Evolutionary conservation across 2,797 vertebrate species (phyloP).

Genomic region (Oreortyx pictus): DNA sequence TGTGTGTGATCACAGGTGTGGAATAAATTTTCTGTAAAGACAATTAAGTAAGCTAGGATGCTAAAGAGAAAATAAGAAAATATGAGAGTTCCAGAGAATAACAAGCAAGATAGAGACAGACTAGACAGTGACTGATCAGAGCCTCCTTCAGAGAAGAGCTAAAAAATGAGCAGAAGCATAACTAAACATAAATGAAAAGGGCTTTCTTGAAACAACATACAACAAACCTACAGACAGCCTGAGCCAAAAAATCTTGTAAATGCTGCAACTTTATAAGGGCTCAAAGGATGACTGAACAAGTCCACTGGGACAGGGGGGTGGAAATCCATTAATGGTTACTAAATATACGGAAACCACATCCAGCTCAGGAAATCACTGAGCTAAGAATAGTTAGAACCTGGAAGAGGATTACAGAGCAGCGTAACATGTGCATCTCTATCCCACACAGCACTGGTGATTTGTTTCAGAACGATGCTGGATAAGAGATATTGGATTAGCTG

Average conservation of each 20-base stretch:
- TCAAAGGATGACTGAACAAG: conserved; percentile 9
- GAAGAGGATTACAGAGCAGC: conserved; percentile 50
- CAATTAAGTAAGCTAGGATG: neutral
- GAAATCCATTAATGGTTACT: conserved; percentile 65
- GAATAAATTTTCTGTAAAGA: neutral
- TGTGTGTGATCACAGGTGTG: neutral
- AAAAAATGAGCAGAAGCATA: neutral
- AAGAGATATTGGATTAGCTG: accelerated
- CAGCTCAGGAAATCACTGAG: conserved; percentile 73
- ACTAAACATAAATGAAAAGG: neutral
- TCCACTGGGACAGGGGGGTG: neutral
- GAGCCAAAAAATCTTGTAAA: neutral
- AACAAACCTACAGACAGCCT: neutral
- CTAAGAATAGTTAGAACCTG: conserved; percentile 64
- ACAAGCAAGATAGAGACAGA: neutral
- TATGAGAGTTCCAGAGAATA: neutral
- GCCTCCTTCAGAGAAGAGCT: neutral
- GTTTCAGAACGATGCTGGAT: neutral
- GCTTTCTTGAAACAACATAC: neutral
- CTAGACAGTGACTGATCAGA: neutral
- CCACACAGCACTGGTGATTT: neutral
- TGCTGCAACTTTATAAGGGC: neutral
- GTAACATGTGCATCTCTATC: neutral
- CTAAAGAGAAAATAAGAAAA: neutral
- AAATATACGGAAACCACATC: conserved; percentile 72